Conservation (phyloP, 2,113 vertebrate species). For the Myotis lucifugus region DNA sequence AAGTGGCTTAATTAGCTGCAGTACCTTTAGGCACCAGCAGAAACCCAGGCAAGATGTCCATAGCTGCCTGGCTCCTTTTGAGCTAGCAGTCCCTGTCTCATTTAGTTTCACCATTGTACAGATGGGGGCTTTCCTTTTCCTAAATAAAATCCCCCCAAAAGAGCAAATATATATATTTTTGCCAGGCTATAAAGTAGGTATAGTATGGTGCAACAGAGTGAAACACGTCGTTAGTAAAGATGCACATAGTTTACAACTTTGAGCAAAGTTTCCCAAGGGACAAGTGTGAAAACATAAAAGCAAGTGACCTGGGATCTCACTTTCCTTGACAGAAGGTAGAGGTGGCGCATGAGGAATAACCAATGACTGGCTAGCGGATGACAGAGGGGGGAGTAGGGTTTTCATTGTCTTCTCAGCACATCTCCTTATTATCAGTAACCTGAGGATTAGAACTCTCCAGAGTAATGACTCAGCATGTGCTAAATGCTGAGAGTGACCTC, state of each 20-base stretch:
- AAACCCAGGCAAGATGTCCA: background rate
- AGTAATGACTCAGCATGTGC: conserved; percentile 46
- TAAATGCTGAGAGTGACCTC: conserved; percentile 1
- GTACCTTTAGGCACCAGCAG: background rate
- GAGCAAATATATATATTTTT: background rate
- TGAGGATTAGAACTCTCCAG: conserved; percentile 13
- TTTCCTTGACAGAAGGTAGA: background rate
- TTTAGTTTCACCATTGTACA: background rate
- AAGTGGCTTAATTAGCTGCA: background rate
- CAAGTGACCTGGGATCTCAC: background rate
- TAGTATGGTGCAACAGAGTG: background rate
- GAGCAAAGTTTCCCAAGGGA: background rate
- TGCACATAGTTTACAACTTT: background rate
- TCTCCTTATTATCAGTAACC: background rate
- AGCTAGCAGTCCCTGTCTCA: background rate
- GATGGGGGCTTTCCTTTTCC: background rate
- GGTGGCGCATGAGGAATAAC: background rate
- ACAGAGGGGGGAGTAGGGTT: background rate
- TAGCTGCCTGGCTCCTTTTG: background rate
- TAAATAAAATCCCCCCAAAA: background rate
- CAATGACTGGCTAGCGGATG: too few relatives aligned
- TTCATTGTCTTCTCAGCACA: background rate
- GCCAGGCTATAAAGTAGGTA: background rate
- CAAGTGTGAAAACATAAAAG: background rate
- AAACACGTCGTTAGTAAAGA: background rate